Percentiles rank a stretch among this genome's conserved stretches.
These are phyloP conservation scores for Lepilemur ruficaudatus DNA, from an alignment of 2,797 vertebrate species.

Conservation along the genomic window DNA sequence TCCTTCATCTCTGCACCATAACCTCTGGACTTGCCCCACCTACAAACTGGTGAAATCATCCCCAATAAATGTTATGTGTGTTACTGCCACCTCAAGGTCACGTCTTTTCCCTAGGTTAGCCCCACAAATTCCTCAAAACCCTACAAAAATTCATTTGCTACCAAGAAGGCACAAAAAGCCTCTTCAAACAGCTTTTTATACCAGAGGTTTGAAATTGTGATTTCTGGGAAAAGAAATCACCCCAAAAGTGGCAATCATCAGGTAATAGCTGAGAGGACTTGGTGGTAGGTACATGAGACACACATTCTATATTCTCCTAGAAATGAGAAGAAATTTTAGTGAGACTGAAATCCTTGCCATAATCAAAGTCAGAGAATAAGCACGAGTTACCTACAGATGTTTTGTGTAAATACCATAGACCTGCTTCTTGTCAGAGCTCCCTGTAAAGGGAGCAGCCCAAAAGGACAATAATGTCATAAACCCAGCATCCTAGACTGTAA, in stretches of 20 bases:
- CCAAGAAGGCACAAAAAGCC: fast-evolving
- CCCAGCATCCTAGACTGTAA: not conserved
- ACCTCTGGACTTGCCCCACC: not conserved
- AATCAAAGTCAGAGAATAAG: not conserved
- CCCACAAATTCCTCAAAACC: not conserved
- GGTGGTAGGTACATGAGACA: not conserved
- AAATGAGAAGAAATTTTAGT: not conserved
- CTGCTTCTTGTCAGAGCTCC: not conserved
- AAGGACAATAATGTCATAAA: not conserved
- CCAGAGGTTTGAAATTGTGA: not conserved
- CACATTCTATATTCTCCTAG: not conserved
- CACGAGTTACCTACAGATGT: not conserved
- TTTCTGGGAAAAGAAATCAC: not conserved
- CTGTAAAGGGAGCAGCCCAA: not conserved
- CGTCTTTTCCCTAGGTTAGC: not conserved
- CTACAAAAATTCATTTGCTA: not conserved
- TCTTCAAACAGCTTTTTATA: not conserved
- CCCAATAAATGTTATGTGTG: not conserved
- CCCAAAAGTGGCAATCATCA: not conserved
- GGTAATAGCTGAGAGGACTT: not conserved
- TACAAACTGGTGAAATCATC: not conserved
- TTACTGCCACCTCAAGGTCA: not conserved
- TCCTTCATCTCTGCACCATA: too few species aligned
- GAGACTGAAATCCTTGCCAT: not conserved
- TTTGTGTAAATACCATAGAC: too few species aligned